Conservation (phyloP, 2,888 invertebrate species). For the Mythimna ferrago region DNA sequence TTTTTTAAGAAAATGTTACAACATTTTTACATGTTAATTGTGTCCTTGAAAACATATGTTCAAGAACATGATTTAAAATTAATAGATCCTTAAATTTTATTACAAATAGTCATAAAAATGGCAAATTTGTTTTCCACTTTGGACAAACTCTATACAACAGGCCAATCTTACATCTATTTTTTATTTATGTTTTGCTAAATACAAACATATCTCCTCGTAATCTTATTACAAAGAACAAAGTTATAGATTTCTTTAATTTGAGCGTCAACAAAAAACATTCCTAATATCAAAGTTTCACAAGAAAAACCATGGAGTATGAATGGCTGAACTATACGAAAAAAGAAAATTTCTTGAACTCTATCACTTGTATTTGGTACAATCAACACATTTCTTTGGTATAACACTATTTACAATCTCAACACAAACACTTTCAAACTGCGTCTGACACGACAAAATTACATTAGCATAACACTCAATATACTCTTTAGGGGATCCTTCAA, state of each 20-base stretch:
- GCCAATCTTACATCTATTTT: conserved; percentile 7
- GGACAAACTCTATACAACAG: conserved; percentile 21
- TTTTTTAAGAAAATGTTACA: background rate
- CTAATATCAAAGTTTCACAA: background rate
- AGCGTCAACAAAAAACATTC: conserved; percentile 18
- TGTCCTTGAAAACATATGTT: too few relatives aligned
- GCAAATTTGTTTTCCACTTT: conserved; percentile 26
- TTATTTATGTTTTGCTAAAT: background rate
- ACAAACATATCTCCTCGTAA: conserved; percentile 13
- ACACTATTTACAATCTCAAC: conserved; percentile 55
- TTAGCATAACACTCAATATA: conserved; percentile 32
- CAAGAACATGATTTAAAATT: conserved; percentile 13
- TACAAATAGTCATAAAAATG: conserved; percentile 36
- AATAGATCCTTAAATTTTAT: conserved; percentile 10
- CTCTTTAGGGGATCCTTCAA: conserved; percentile 1
- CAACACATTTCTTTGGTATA: conserved; percentile 57
- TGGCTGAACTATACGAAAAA: background rate
- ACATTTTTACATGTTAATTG: too few relatives aligned
- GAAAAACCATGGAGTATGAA: conserved; percentile 1
- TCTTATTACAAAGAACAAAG: conserved; percentile 8
- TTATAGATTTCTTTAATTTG: conserved; percentile 9
- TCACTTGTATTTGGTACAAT: conserved; percentile 17
- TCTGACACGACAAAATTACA: conserved; percentile 22
- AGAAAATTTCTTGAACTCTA: conserved; percentile 3
- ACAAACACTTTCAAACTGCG: conserved; percentile 1